Evolutionary conservation across 2,888 invertebrate species (phyloP).

Genomic region (Itoplectis maculator): DNA sequence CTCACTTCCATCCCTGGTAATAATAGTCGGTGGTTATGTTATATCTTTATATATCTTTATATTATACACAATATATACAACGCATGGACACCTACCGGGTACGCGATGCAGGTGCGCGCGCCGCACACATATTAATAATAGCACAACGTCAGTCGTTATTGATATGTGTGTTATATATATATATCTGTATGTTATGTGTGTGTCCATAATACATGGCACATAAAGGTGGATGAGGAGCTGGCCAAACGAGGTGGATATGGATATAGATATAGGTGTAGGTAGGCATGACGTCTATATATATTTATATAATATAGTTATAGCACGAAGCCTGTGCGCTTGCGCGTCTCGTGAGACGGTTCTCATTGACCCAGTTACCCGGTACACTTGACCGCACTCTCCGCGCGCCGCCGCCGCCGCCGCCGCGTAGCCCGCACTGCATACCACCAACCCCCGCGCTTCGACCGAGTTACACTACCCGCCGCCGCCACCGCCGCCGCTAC

Average conservation of each 20-base stretch:
- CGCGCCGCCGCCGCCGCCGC: too few relatives aligned
- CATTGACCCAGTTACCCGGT: slow-evolving; percentile 85
- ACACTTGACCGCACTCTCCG: slow-evolving; percentile 84
- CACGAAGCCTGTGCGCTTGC: slow-evolving; percentile 73
- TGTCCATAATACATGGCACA: too few relatives aligned
- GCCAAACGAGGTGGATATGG: slow-evolving; percentile 62
- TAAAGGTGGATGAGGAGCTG: slow-evolving; percentile 46
- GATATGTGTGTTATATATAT: slow-evolving; percentile 21
- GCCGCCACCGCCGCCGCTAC: neutral
- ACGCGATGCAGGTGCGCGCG: slow-evolving; percentile 29
- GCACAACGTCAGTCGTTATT: neutral
- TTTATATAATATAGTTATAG: slow-evolving; percentile 53
- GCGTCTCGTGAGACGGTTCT: slow-evolving; percentile 78
- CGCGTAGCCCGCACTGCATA: slow-evolving; percentile 64
- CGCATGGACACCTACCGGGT: neutral
- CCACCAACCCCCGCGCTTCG: slow-evolving; percentile 1
- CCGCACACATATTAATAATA: slow-evolving; percentile 8
- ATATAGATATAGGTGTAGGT: too few relatives aligned
- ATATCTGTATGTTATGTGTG: slow-evolving; percentile 32
- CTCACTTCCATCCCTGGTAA: slow-evolving; percentile 6
- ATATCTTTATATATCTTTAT: too few relatives aligned
- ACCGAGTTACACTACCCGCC: too few relatives aligned
- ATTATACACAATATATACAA: slow-evolving; percentile 20
- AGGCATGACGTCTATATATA: too few relatives aligned
- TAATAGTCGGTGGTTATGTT: slow-evolving; percentile 14